Base-by-base conservation (phyloP, 2,888 invertebrate species). In the Orthonychiurus folsomi region DNA sequence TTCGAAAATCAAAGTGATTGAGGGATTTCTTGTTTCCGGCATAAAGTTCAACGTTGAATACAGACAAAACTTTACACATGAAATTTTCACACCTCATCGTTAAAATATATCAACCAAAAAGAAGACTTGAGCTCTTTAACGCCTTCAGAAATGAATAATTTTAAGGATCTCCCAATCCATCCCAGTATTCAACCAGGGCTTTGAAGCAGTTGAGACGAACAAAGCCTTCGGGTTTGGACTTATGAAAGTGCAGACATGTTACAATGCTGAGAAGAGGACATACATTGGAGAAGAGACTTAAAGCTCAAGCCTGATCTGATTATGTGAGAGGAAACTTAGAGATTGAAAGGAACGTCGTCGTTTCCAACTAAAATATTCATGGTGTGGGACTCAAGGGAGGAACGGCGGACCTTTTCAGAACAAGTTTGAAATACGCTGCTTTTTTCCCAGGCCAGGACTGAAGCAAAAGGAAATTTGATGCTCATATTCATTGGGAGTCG, bases 291-390 rank as follows among this genome's bases (percentile, higher is more conserved):
- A 9, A 9, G 37, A 37, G 37, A 37, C 9, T 15, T 37, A 37
- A n/a, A 37, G 37, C 37, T 37, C 37, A 5, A 37, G 37, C 37
- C 15, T 37, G 37, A 37, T 37, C 37, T 37, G 37, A 37, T 37
- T 37, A 37, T 37, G 37, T 37, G 37, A 37, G 15, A 37, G 37
- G 37, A 37, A 37, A 37, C 37, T 37, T 37, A 37, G 37, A 37
- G 37, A 37, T 37, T 37, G 37, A 37, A 37, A 37, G 37, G 37
- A 37, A 37, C 37, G 37, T 37, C 37, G 37, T 37, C 37, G 37
- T 37, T 15, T 37, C 37, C 15, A 5, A 37, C 37, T 37, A 37
- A 37, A 37, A 37, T 37, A 37, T 37, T 37, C 37, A 37, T 37
- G 37, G 5, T 37, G 37, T 9, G 37, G 37, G 37, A 37, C 37